Percentiles rank a stretch among this genome's conserved stretches.
phyloP scores from a whole-genome alignment of 2,888 invertebrate genomes.

The Aphodius granarius region DNA sequence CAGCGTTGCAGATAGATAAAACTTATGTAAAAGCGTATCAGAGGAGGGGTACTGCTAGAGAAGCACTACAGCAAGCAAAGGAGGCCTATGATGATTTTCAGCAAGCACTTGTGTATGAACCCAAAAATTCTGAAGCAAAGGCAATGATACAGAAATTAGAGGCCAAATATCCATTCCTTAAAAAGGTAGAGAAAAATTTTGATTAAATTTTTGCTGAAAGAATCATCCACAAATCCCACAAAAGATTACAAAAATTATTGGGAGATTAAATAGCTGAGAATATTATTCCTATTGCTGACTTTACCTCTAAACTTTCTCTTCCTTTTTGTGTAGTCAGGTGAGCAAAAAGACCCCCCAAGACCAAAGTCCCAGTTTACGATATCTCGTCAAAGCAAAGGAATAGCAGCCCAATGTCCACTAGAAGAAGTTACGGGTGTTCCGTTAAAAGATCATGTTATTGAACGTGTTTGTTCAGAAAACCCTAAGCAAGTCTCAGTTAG shows the following conservation, averaged over 20 bases:
- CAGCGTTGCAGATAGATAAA: slow-evolving; percentile 75
- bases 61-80: slow-evolving; percentile 68
- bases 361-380: slow-evolving; percentile 45
- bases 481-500: not conserved
- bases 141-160: slow-evolving; percentile 62
- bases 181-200: not conserved
- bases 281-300: too few relatives aligned
- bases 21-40: slow-evolving; percentile 84
- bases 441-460: slow-evolving; percentile 16
- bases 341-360: slow-evolving; percentile 22
- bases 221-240: too few relatives aligned
- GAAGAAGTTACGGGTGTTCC: not conserved
- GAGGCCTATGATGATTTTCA: slow-evolving; percentile 74
- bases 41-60: slow-evolving; percentile 76
- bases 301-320: slow-evolving; percentile 8
- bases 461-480: slow-evolving; percentile 2
- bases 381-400: slow-evolving; percentile 39
- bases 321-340: slow-evolving; percentile 3
- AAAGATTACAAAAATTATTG: too few relatives aligned
- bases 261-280: too few relatives aligned
- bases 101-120: slow-evolving; percentile 74
- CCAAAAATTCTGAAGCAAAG: slow-evolving; percentile 72
- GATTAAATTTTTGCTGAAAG: not conserved
- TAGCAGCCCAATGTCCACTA: slow-evolving; percentile 1
- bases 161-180: slow-evolving; percentile 26